Evolutionary conservation across 2,797 vertebrate species (phyloP), one percentile per base, ranked within the genome.

Genomic region (Molossus molossus): DNA sequence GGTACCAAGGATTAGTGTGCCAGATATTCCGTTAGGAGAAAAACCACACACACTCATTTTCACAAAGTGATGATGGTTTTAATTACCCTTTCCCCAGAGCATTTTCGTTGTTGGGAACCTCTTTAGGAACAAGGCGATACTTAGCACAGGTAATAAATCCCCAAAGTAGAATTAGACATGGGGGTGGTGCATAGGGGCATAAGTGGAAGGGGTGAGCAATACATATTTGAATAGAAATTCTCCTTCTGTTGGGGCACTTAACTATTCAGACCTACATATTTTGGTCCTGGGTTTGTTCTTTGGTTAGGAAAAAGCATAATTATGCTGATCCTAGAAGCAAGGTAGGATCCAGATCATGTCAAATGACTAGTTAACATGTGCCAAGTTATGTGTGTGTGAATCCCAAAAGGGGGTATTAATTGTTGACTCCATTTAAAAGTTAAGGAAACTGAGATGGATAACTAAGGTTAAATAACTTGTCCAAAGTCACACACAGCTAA

Each of bases 121-220:
- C 60, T 84, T 73, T 60, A 88, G 77, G n/a, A 93, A 94, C 75
- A 96, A 87, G 75, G 50, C 57, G 64, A 0, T 60, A 50, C 15
- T 86, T 86, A 88, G 60, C 75, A 85, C 45, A 77, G 27, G n/a
- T 67, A 73, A 88, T 86, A 94, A 80, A 69, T 91, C 9, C 29
- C 18, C 12, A n/a, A 92, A 76, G 70, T 50, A 69, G 58, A 94
- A 83, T 79, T 67, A 50, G 33, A 13, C 21, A 53, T 72, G 29
- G 29, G 69, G 9, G 10, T n/a, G 21, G 3, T 37, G 14, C 20
- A 92, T 27, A 1, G 14, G 6, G 29, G 29, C 11, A 9, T 85
- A 81, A 83, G 15, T 40, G 8, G 33, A 67, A 90, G 75, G 21
- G 9, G 10, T 48, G 73, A 67, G 20, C 23, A 91, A 20, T 70